Evolutionary conservation across 1,140 invertebrate species (phyloP), one percentile per base, ranked within the genome.

Genomic region (Brachystomella parvula): DNA sequence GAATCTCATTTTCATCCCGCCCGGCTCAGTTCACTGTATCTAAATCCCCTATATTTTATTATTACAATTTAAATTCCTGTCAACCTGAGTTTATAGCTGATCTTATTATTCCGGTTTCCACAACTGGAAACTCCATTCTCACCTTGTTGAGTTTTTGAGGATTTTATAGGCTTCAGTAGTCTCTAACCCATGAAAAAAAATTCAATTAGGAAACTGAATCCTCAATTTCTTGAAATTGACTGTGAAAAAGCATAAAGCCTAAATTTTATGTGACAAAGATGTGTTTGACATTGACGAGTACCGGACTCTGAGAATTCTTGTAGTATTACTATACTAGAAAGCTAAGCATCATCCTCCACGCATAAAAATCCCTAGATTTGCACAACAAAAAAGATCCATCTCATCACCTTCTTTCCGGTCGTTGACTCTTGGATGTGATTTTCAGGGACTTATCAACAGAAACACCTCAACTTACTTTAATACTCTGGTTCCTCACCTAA

Each of bases 361-460:
- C 49, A 15, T 53, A 53, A 53, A 24, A 24, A 12, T 24, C 49
- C 6, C 9, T 53, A 53, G 9, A 53, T 53, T 53, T 53, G 21
- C 49, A 53, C 49, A 26, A 19, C 12, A 53, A 26, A 53, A 53
- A 53, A 53, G 9, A 9, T 6, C 21, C 49, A 53, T 53, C 15
- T 6, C 49, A 53, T 53, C 49, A 53, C 49, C 49, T 53, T 53
- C 49, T 53, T 53, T 53, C 49, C 49, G 49, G 49, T 53, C 49
- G 49, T 53, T 53, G 49, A 53, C 49, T 53, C 49, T 26, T 26
- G 49, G 24, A 24, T 17, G 49, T 17, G 39, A 44, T 44, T n/a
- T 53, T 53, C 49, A 53, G 49, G 49, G 49, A 53, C 49, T 53
- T 15, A 19, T 19, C 49, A 53, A 53, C 24, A 26, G 21, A 24